Evolutionary conservation across 2,113 vertebrate genomes (phyloP).

Genomic region (Ictalurus punctatus): DNA sequence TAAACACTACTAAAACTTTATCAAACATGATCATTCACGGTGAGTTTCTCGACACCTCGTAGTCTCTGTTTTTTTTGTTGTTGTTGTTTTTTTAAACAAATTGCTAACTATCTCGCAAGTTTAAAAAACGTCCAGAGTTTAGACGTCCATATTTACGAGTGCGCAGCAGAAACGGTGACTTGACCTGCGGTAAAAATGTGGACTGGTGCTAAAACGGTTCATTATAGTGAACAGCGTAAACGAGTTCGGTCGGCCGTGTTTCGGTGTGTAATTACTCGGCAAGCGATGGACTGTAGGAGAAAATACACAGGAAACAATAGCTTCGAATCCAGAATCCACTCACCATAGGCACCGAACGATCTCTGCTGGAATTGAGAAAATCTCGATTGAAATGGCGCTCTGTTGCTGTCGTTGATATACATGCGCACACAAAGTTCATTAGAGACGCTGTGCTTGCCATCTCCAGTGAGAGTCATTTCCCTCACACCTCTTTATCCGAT

Average conservation of each 20-base stretch:
- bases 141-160: background rate
- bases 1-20: no score
- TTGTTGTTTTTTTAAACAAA: no score
- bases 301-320: background rate
- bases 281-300: background rate
- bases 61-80: no score
- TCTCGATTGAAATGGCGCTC: no score
- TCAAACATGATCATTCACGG: no score
- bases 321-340: no score
- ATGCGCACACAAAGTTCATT: constrained; percentile 8
- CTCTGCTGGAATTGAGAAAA: no score
- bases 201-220: background rate
- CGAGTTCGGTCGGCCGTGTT: background rate
- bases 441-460: background rate
- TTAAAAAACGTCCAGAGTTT: no score
- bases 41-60: no score
- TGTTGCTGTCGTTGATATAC: no score
- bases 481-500: constrained; percentile 40
- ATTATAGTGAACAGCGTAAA: background rate
- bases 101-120: no score
- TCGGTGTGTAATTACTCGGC: background rate
- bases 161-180: background rate
- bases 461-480: constrained; percentile 23
- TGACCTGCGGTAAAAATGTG: background rate
- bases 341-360: no score